A percentile compares a stretch with the other conserved stretches of the same genome.
Evolutionary conservation across 2,797 vertebrate genomes (phyloP).

Genomic region (Pelodytes ibericus): DNA sequence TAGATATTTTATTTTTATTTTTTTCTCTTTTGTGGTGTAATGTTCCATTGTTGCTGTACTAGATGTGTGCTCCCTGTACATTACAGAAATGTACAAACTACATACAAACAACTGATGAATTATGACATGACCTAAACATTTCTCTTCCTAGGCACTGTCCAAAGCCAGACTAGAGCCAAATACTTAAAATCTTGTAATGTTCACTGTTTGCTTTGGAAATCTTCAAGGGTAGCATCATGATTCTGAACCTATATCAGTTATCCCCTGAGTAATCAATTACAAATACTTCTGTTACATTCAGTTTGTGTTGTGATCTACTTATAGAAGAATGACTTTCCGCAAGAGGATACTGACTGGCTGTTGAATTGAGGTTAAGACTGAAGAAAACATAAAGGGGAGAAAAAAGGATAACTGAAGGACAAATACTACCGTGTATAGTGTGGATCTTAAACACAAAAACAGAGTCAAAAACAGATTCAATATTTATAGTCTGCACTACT

Average conservation of each 20-base stretch:
- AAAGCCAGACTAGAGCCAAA: neutral
- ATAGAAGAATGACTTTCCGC: conserved; percentile 13
- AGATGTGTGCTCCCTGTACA: conserved; percentile 4
- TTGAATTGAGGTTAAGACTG: conserved; percentile 21
- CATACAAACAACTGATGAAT: neutral
- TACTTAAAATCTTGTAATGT: conserved; percentile 15
- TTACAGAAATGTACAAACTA: neutral
- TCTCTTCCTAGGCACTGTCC: conserved; percentile 4
- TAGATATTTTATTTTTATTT: too few species aligned
- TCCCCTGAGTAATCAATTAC: conserved; percentile 30
- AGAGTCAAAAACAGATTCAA: neutral
- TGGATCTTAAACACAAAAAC: neutral
- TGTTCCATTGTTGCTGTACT: neutral
- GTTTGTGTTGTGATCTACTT: conserved; percentile 13
- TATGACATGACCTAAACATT: conserved; percentile 11
- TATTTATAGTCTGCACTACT: too few species aligned
- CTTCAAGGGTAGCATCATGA: conserved; percentile 34
- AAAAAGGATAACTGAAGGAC: neutral
- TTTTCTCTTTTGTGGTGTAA: neutral
- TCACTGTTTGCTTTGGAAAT: conserved; percentile 29
- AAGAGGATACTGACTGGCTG: neutral
- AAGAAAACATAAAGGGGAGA: conserved; percentile 2
- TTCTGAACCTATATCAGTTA: conserved; percentile 7
- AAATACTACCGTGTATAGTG: neutral
- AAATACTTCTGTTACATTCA: neutral